phyloP scores from a whole-genome alignment of 2,888 invertebrate species.

The Diabrotica balteata region DNA sequence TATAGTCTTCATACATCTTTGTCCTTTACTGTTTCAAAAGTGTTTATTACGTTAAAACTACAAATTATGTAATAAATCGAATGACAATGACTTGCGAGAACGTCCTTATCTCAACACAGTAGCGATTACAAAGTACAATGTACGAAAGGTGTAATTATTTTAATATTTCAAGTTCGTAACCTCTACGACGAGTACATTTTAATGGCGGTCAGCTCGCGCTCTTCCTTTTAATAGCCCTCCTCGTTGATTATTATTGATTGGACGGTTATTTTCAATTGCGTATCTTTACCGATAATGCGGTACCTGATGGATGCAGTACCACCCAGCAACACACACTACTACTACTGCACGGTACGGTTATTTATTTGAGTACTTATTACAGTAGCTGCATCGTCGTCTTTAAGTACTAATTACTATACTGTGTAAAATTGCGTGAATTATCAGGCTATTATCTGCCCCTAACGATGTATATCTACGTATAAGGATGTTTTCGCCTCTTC shows the following conservation, averaged over 20 bases:
- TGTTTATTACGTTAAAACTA: no score
- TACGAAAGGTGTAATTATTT: conserved; percentile 15
- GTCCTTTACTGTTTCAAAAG: no score
- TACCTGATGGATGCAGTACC: conserved; percentile 14
- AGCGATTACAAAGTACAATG: conserved; percentile 14
- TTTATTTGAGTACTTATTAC: background rate
- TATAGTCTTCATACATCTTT: no score
- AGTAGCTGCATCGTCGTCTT: background rate
- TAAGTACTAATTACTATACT: background rate
- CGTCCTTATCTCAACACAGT: conserved; percentile 10
- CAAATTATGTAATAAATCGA: no score
- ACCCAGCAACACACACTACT: conserved; percentile 3
- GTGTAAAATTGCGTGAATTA: no score
- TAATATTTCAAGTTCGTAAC: conserved; percentile 12
- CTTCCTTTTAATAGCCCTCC: conserved; percentile 16
- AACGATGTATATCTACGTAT: no score
- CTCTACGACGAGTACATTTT: conserved; percentile 5
- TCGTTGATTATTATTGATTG: conserved; percentile 19
- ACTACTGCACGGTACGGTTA: background rate
- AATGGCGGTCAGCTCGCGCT: conserved; percentile 7
- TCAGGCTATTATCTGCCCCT: no score
- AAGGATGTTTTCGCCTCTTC: no score
- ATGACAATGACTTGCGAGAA: background rate
- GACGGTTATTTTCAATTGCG: conserved; percentile 21
- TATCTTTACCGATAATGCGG: conserved; percentile 8